These are phyloP conservation scores for Ecdyonurus torrentis DNA, from an alignment of 2,888 invertebrate species.

Conservation along the genomic window DNA sequence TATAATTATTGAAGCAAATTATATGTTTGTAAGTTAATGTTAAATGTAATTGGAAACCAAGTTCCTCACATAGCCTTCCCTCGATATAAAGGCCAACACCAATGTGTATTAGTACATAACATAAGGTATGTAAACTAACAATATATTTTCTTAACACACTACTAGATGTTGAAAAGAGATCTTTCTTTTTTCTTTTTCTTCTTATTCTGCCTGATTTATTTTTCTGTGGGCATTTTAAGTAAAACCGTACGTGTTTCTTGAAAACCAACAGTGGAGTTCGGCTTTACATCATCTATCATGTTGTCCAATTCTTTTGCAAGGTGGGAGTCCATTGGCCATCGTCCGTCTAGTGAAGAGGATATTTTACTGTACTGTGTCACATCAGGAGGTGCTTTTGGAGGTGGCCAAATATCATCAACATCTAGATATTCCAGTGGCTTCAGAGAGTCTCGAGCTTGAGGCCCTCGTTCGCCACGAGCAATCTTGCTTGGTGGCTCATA, in stretches of 20 bases:
- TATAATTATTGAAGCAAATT: too few relatives aligned
- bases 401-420: conserved; percentile 1
- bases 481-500: conserved; percentile 14
- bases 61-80: too few relatives aligned
- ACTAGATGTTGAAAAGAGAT: too few relatives aligned
- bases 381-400: background rate
- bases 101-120: too few relatives aligned
- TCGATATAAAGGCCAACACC: too few relatives aligned
- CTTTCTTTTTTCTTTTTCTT: too few relatives aligned
- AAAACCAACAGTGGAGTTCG: background rate
- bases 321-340: background rate
- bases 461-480: background rate
- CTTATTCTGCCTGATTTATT: background rate
- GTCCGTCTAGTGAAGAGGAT: background rate
- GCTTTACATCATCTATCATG: background rate
- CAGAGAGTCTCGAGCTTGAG: background rate
- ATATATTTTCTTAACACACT: too few relatives aligned
- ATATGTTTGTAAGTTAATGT: too few relatives aligned
- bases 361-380: background rate
- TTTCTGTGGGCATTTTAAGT: background rate
- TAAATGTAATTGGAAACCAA: too few relatives aligned
- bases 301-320: background rate
- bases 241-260: background rate
- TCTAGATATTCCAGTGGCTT: background rate
- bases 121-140: too few relatives aligned